These are phyloP conservation scores for Lordiphosa clarofinis DNA, from an alignment of 1,140 invertebrate genomes.

Conservation along the genomic window DNA sequence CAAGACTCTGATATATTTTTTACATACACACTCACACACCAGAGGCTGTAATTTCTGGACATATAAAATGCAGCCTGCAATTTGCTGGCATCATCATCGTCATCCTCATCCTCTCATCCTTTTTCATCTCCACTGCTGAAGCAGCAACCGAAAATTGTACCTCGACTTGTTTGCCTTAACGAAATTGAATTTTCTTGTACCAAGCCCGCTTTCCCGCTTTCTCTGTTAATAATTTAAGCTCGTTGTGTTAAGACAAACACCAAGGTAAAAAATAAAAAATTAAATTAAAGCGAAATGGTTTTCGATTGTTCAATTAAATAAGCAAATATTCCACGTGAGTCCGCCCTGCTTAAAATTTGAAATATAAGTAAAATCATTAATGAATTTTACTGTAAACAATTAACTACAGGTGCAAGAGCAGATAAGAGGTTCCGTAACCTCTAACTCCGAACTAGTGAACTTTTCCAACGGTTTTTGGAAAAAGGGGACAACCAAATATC, in stretches of 20 bases:
- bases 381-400: no score
- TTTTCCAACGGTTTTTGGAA: no score
- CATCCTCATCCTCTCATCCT: constrained; percentile 29
- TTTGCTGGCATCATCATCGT: constrained; percentile 45
- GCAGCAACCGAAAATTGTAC: constrained; percentile 55
- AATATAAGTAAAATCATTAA: constrained; percentile 16
- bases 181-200: constrained; percentile 72
- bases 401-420: no score
- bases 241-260: constrained; percentile 71
- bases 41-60: constrained; percentile 62
- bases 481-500: no score
- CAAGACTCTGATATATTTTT: constrained; percentile 47
- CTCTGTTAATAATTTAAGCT: constrained; percentile 64
- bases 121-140: constrained; percentile 36
- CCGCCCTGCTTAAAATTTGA: constrained; percentile 69
- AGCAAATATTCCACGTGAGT: constrained; percentile 50
- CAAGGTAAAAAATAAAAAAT: constrained; percentile 20
- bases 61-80: constrained; percentile 74
- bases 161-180: constrained; percentile 66
- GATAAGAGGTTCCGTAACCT: no score
- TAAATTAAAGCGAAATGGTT: constrained; percentile 55
- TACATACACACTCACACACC: constrained; percentile 19
- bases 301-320: constrained; percentile 74
- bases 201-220: constrained; percentile 9
- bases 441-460: no score